Evolutionary conservation across 1,140 invertebrate species (phyloP).

Genomic region (Sinella curviseta): DNA sequence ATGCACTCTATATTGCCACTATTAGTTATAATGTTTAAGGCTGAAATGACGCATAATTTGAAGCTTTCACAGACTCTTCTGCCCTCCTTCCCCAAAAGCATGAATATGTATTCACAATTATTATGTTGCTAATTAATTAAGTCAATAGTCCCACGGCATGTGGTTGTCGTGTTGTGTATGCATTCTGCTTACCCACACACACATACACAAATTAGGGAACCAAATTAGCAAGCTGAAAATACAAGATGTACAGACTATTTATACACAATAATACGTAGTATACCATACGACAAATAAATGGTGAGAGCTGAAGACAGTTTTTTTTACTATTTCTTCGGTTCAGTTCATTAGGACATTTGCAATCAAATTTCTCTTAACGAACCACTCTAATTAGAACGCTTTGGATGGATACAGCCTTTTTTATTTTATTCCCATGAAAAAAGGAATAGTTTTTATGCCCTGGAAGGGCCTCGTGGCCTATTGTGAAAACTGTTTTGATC

Average conservation of each 20-base stretch:
- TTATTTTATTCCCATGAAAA: background rate
- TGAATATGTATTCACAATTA: background rate
- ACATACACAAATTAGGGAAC: too few species aligned
- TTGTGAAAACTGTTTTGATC: too few species aligned
- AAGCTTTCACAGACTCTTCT: too few species aligned
- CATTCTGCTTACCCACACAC: background rate
- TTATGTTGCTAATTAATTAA: constrained; percentile 2
- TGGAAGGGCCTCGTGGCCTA: too few species aligned
- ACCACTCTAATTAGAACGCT: background rate
- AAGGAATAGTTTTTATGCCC: background rate
- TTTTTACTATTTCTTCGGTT: background rate
- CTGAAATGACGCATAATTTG: too few species aligned
- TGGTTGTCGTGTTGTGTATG: background rate
- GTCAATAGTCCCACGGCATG: background rate
- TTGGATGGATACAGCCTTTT: background rate
- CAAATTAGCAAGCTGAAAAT: background rate
- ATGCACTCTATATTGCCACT: too few species aligned
- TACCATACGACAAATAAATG: too few species aligned
- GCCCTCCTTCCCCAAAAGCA: too few species aligned
- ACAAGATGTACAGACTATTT: background rate
- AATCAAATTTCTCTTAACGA: constrained; percentile 1
- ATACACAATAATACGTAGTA: too few species aligned
- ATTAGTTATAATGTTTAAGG: too few species aligned
- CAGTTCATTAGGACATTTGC: background rate
- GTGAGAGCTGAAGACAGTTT: background rate